These are phyloP conservation scores for Agrypnus murinus DNA, from an alignment of 2,888 invertebrate genomes.

Conservation along the genomic window DNA sequence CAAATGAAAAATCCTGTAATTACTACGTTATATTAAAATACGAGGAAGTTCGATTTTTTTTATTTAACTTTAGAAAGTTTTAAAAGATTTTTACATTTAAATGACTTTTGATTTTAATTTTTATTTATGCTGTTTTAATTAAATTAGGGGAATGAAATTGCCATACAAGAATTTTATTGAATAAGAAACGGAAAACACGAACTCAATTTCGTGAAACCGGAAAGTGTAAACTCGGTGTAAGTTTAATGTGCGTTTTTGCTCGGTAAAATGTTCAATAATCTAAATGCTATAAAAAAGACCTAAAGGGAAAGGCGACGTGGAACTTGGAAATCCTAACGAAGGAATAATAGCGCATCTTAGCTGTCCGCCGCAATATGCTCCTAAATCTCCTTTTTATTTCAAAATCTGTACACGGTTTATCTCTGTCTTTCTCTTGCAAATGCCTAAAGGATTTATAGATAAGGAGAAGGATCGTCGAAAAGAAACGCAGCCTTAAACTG, in stretches of 20 bases:
- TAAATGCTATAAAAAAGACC: constrained; percentile 48
- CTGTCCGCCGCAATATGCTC: constrained; percentile 58
- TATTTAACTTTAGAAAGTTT: constrained; percentile 27
- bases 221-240: constrained; percentile 8
- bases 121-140: too few relatives aligned
- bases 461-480: constrained; percentile 39
- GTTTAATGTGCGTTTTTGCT: constrained; percentile 31
- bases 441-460: background rate
- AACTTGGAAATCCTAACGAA: constrained; percentile 56
- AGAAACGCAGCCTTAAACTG: constrained; percentile 53
- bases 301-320: constrained; percentile 25
- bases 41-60: constrained; percentile 11
- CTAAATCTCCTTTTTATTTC: constrained; percentile 38
- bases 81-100: constrained; percentile 12
- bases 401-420: constrained; percentile 26
- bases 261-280: constrained; percentile 48
- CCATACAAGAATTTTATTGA: too few relatives aligned
- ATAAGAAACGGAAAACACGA: too few relatives aligned
- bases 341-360: constrained; percentile 57
- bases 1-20: constrained; percentile 51
- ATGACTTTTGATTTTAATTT: constrained; percentile 8
- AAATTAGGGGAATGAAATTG: too few relatives aligned
- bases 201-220: background rate
- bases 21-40: constrained; percentile 42
- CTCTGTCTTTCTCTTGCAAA: constrained; percentile 6